Evolutionary conservation across 2,113 vertebrate species (phyloP), one percentile per base, ranked within the genome.

Genomic region (Buteo buteo): DNA sequence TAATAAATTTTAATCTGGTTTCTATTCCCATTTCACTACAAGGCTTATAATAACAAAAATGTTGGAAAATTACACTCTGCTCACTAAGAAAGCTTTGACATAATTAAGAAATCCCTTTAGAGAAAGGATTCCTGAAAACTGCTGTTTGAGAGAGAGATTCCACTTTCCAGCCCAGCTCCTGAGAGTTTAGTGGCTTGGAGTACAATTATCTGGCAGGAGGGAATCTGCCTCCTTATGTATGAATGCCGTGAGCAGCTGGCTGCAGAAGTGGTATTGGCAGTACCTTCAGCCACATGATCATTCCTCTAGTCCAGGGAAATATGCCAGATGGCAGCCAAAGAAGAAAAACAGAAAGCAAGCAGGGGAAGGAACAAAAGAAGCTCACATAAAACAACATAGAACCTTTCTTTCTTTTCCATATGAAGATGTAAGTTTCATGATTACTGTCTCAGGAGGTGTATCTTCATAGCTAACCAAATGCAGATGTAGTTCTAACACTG

Each of bases 231-330:
- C 42, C 78, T 36, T 74, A 55, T 17, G 38, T 73, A 83, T 3
- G 0, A 96, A 90, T 88, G 74, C 62, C 15, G 10, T 26, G 32
- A 97, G 85, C 88, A 71, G 84, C 84, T 95, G 79, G 79, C 83
- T 79, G 79, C 91, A 74, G 73, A 97, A 84, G 29, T 83, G 42
- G 65, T 66, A 58, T 38, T 95, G 97, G 95, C 87, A 94, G 54
- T 34, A 93, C 58, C 66, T 94, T 85, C 49, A 87, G 91, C 49
- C 93, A 94, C 80, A 92, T 96, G 96, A 95, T 22, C 71, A 76
- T 19, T 88, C 47, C 42, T 95, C 82, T 64, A 44, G 74, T 88
- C 70, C 85, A 96, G 73, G 87, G 61, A 96, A 94, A 93, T 50
- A 66, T 54, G 87, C 81, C 94, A 97, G 92, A 94, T 93, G 88